Percentiles rank a stretch among this genome's conserved stretches.
Conservation (phyloP, 1,140 invertebrate genomes). For the Idris sp. region DNA sequence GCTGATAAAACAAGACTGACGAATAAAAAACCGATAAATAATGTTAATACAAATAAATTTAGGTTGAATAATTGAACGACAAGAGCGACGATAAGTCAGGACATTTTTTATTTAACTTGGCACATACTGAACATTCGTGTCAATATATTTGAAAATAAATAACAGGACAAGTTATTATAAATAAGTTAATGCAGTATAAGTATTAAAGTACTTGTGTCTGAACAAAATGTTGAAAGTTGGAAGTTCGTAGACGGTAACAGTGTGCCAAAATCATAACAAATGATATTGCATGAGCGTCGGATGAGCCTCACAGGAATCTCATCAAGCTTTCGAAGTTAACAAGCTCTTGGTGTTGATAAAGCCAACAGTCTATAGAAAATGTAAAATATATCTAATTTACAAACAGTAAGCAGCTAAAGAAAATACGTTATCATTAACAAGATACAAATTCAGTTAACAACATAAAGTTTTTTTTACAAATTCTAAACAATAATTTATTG, state of each 20-base stretch:
- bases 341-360: slow-evolving; percentile 34
- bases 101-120: slow-evolving; percentile 49
- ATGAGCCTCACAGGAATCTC: slow-evolving; percentile 52
- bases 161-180: slow-evolving; percentile 48
- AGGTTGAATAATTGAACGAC: slow-evolving; percentile 28
- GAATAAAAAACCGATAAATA: slow-evolving; percentile 31
- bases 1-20: slow-evolving; percentile 17
- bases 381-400: slow-evolving; percentile 25
- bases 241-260: slow-evolving; percentile 41
- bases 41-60: slow-evolving; percentile 8
- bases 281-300: slow-evolving; percentile 55
- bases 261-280: slow-evolving; percentile 59
- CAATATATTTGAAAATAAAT: slow-evolving; percentile 53
- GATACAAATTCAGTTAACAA: slow-evolving; percentile 25
- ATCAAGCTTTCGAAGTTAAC: slow-evolving; percentile 55
- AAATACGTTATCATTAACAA: slow-evolving; percentile 17
- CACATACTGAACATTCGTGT: slow-evolving; percentile 29
- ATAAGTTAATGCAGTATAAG: slow-evolving; percentile 35
- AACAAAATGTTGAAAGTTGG: slow-evolving; percentile 43
- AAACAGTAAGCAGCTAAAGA: slow-evolving; percentile 18
- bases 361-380: slow-evolving; percentile 8
- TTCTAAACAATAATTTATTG: too few relatives aligned
- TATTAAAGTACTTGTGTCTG: slow-evolving; percentile 24
- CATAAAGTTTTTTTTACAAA: slow-evolving; percentile 11
- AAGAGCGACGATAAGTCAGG: slow-evolving; percentile 17